Conservation (phyloP, 2,797 vertebrate species). For the Amniataba percoides region DNA sequence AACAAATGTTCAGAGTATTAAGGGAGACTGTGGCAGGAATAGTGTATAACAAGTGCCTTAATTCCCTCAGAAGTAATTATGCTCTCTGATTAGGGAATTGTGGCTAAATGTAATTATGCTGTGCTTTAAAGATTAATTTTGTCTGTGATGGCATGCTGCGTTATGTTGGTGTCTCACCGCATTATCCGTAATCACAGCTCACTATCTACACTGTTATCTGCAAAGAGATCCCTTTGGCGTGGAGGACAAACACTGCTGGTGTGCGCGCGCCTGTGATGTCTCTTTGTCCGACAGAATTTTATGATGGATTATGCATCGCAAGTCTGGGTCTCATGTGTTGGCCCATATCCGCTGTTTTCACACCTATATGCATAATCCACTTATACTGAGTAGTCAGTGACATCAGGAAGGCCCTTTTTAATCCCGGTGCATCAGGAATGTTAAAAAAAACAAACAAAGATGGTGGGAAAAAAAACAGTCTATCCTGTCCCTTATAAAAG, state of each 20-base stretch:
- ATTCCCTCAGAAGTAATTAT: constrained; percentile 83
- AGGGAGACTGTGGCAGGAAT: constrained; percentile 50
- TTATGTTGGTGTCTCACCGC: constrained; percentile 77
- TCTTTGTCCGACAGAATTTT: constrained; percentile 4
- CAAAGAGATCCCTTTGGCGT: constrained; percentile 41
- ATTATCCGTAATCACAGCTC: constrained; percentile 84
- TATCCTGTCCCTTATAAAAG: too few relatives aligned
- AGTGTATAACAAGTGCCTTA: constrained; percentile 72
- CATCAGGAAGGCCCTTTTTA: background rate
- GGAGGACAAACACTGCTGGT: constrained; percentile 17
- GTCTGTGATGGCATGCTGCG: constrained; percentile 74
- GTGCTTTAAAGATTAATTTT: constrained; percentile 83
- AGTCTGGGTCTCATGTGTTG: background rate
- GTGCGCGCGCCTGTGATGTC: constrained; percentile 11
- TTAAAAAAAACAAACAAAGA: background rate
- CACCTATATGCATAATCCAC: background rate
- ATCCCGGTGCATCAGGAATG: background rate
- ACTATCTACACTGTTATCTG: constrained; percentile 66
- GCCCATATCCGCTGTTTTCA: constrained; percentile 1
- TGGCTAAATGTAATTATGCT: constrained; percentile 84
- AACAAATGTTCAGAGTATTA: constrained; percentile 62
- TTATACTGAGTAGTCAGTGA: background rate
- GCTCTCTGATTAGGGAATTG: constrained; percentile 81
- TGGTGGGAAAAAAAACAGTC: too few relatives aligned
- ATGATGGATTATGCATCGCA: constrained; percentile 8